phyloP scores from a whole-genome alignment of 2,113 vertebrate genomes.

The Chamaetylas fuelleborni region DNA sequence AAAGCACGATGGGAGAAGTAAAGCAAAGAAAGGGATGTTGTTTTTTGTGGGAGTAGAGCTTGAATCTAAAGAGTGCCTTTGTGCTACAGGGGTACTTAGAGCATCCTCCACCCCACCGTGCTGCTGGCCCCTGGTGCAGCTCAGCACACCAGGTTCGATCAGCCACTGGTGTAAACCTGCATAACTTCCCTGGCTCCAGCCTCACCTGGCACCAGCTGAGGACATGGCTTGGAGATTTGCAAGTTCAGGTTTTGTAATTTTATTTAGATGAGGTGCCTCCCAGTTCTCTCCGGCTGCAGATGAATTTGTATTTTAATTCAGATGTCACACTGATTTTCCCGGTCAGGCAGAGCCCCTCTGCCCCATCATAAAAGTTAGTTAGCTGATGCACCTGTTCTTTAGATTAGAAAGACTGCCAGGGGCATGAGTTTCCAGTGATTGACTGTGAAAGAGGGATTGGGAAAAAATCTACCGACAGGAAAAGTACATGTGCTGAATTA shows the following conservation, averaged over 20 bases:
- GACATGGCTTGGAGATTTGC: neutral
- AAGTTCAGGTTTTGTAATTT: neutral
- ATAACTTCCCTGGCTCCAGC: neutral
- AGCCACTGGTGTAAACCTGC: neutral
- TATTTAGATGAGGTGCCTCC: neutral
- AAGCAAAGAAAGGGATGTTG: neutral
- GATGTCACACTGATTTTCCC: neutral
- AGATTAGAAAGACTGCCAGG: neutral
- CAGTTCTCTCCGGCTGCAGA: neutral
- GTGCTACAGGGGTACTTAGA: neutral
- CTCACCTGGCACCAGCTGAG: neutral
- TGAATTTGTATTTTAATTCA: neutral
- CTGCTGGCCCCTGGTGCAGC: neutral
- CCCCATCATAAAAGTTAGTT: neutral
- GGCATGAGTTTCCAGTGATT: accelerated
- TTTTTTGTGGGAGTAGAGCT: neutral
- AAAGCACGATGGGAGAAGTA: neutral
- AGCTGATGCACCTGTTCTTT: neutral
- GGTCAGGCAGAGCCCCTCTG: neutral
- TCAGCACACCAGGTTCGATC: neutral
- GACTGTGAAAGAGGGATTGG: neutral
- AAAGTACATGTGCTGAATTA: neutral
- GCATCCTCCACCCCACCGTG: neutral
- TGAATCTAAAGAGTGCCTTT: neutral
- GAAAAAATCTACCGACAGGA: neutral